A percentile compares a stretch with the other conserved stretches of the same genome.
Conservation (phyloP, 1,140 invertebrate species). For the Leptoteleia sp. region DNA sequence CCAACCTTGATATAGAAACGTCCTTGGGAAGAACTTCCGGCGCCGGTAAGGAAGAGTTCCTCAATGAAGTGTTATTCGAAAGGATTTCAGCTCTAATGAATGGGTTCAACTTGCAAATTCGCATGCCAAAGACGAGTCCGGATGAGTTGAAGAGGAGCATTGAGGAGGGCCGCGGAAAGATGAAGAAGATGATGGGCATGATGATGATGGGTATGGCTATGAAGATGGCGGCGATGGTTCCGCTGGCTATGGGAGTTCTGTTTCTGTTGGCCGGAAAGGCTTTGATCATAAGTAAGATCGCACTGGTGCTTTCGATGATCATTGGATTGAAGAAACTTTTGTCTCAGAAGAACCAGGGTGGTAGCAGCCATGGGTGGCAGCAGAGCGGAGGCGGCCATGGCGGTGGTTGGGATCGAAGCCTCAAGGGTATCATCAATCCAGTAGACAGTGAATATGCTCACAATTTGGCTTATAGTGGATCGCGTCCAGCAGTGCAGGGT, state of each 20-base stretch:
- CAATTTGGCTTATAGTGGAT: slow-evolving; percentile 85
- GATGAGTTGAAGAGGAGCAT: slow-evolving; percentile 85
- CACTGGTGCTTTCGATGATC: slow-evolving; percentile 87
- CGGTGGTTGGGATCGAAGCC: slow-evolving; percentile 83
- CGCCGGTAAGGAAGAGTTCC: slow-evolving; percentile 83
- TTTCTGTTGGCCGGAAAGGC: slow-evolving; percentile 89
- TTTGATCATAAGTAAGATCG: slow-evolving; percentile 89
- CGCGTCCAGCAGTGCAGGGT: slow-evolving; percentile 55
- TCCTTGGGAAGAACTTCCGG: slow-evolving; percentile 83
- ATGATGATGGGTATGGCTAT: slow-evolving; percentile 90
- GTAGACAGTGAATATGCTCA: slow-evolving; percentile 81
- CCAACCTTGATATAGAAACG: slow-evolving; percentile 85
- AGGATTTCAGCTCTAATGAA: slow-evolving; percentile 86
- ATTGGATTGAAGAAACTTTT: slow-evolving; percentile 90
- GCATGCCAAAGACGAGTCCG: slow-evolving; percentile 86
- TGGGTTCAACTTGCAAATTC: slow-evolving; percentile 87
- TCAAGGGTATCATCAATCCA: slow-evolving; percentile 72
- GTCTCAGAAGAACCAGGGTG: slow-evolving; percentile 84
- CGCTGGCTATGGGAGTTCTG: slow-evolving; percentile 87
- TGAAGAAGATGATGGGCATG: slow-evolving; percentile 92
- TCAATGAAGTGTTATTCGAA: slow-evolving; percentile 87
- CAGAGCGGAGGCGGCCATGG: slow-evolving; percentile 81
- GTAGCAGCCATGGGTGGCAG: slow-evolving; percentile 78
- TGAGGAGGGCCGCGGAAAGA: slow-evolving; percentile 89
- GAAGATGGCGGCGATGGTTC: slow-evolving; percentile 88